These are phyloP conservation scores for Syngnathus acus DNA, from an alignment of 2,797 vertebrate species.

Conservation along the genomic window DNA sequence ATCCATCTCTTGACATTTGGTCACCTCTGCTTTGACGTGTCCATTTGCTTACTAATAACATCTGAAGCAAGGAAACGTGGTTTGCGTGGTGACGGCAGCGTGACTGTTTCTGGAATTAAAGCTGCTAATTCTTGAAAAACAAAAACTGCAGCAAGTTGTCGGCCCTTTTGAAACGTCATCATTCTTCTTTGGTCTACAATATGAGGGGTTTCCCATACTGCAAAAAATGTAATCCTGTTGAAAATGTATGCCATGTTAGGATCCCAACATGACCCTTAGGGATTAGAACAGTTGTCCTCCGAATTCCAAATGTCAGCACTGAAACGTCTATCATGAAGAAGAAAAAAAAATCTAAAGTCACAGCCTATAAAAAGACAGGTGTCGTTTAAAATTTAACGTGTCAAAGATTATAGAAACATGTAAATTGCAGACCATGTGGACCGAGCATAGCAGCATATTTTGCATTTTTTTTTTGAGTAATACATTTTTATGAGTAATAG, in stretches of 20 bases:
- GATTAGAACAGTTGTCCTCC: background rate
- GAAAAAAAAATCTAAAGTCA: background rate
- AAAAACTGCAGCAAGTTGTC: background rate
- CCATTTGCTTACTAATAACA: conserved; percentile 21
- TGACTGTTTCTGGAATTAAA: background rate
- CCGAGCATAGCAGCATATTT: background rate
- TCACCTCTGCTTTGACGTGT: conserved; percentile 16
- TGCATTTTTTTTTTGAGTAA: too few relatives aligned
- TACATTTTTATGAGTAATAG: too few relatives aligned
- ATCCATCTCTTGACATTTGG: conserved; percentile 15
- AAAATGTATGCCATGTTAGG: too few relatives aligned
- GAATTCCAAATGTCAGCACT: background rate
- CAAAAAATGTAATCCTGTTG: too few relatives aligned
- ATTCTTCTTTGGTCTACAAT: background rate
- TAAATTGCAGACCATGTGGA: background rate
- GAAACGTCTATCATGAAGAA: background rate
- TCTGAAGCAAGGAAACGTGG: conserved; percentile 30
- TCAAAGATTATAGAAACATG: background rate
- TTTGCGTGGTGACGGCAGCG: conserved; percentile 20
- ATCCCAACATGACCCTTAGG: background rate
- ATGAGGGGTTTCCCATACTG: background rate
- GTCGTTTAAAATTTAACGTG: too few relatives aligned
- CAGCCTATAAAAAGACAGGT: too few relatives aligned
- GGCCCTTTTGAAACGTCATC: background rate
- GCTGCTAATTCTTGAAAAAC: background rate